Percentiles rank a stretch among this genome's conserved stretches.
Conservation (phyloP, 2,888 invertebrate species). For the Glyphotaelius pellucidus region DNA sequence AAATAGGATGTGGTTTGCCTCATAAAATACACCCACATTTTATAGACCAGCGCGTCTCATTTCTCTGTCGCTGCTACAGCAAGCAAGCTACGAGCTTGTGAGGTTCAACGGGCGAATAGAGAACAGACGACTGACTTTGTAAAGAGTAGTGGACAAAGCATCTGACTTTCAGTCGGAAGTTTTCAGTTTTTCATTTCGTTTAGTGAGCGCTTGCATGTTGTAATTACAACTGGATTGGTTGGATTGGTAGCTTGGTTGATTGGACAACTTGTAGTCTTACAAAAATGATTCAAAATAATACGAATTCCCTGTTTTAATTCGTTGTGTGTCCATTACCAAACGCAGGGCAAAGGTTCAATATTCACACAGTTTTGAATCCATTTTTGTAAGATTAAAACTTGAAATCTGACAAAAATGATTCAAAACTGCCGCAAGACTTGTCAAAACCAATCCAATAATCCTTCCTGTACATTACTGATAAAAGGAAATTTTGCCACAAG, state of each 20-base stretch:
- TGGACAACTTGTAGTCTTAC: too few species aligned
- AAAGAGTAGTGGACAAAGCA: neutral
- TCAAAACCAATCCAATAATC: too few species aligned
- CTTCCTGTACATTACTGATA: too few species aligned
- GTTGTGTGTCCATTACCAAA: too few species aligned
- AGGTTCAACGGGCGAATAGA: neutral
- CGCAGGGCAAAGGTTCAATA: too few species aligned
- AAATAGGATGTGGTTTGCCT: slow-evolving; percentile 12
- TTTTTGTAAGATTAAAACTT: too few species aligned
- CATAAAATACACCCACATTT: slow-evolving; percentile 19
- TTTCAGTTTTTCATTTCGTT: neutral
- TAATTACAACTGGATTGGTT: too few species aligned
- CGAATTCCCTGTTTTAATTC: too few species aligned
- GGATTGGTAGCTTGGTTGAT: too few species aligned
- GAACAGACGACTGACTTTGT: neutral
- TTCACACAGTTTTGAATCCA: too few species aligned
- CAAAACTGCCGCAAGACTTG: neutral
- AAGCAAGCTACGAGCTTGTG: neutral
- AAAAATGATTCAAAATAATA: too few species aligned
- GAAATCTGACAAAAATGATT: neutral
- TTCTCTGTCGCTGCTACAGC: neutral
- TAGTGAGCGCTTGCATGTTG: neutral
- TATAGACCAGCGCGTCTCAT: neutral
- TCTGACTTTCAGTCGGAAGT: neutral
- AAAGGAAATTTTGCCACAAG: too few species aligned